Conservation (phyloP, 2,888 invertebrate genomes). For the Plusia festucae region DNA sequence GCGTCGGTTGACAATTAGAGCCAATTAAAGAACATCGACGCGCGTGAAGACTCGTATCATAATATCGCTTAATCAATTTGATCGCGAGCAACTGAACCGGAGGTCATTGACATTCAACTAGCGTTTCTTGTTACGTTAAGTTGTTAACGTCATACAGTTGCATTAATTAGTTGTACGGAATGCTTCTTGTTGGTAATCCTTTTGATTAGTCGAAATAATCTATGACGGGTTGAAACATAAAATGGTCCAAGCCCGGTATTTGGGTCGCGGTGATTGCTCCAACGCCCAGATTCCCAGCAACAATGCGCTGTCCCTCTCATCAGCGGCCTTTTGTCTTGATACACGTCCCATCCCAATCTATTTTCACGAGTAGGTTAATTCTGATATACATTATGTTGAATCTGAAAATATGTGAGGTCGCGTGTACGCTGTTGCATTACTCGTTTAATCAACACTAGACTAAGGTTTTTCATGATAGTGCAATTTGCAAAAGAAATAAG, state of each 20-base stretch:
- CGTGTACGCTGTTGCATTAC: not conserved
- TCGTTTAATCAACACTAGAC: not conserved
- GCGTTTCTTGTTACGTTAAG: slow-evolving; percentile 56
- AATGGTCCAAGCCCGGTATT: slow-evolving; percentile 72
- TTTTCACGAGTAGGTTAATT: slow-evolving; percentile 53
- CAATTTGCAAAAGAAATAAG: not conserved
- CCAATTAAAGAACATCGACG: slow-evolving; percentile 83
- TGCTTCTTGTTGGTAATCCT: slow-evolving; percentile 43
- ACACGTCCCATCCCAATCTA: slow-evolving; percentile 57
- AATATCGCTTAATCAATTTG: slow-evolving; percentile 84
- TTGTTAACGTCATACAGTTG: slow-evolving; percentile 49
- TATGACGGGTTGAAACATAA: slow-evolving; percentile 61
- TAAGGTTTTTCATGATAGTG: not conserved
- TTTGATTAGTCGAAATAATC: slow-evolving; percentile 57
- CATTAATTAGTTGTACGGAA: slow-evolving; percentile 55
- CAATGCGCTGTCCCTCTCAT: slow-evolving; percentile 72
- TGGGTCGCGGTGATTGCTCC: slow-evolving; percentile 80
- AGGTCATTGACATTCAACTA: slow-evolving; percentile 73
- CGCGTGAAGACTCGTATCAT: slow-evolving; percentile 77
- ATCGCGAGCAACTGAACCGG: slow-evolving; percentile 73
- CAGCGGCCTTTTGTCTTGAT: slow-evolving; percentile 73
- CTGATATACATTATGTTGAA: slow-evolving; percentile 35
- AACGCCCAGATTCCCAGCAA: slow-evolving; percentile 73
- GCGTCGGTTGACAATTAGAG: slow-evolving; percentile 73
- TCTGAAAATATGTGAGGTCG: not conserved